These are phyloP conservation scores for Herminia tarsipennalis DNA, from an alignment of 2,888 invertebrate genomes.

Conservation along the genomic window DNA sequence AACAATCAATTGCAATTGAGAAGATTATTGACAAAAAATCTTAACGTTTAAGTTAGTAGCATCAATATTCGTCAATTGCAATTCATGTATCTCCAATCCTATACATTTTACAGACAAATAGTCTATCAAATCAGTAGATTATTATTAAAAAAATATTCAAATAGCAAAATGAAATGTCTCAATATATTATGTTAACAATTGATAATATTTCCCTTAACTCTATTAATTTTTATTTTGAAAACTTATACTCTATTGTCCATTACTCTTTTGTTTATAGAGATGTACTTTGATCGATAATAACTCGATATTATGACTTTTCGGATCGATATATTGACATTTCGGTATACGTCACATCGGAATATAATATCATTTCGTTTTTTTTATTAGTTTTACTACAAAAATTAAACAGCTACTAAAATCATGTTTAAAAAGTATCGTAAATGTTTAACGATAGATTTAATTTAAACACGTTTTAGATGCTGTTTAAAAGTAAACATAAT, in stretches of 20 bases:
- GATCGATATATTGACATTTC: too few species aligned
- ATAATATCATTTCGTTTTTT: too few species aligned
- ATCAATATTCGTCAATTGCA: slow-evolving; percentile 3
- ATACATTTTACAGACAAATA: slow-evolving; percentile 17
- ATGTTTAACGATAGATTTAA: too few species aligned
- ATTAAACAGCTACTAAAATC: too few species aligned
- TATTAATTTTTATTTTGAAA: slow-evolving; percentile 43
- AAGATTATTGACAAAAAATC: not conserved
- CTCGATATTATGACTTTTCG: too few species aligned
- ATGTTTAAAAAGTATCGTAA: too few species aligned
- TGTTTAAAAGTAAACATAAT: too few species aligned
- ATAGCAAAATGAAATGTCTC: slow-evolving; percentile 34
- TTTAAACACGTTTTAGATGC: too few species aligned
- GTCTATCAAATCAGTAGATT: slow-evolving; percentile 33
- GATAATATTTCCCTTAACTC: slow-evolving; percentile 44
- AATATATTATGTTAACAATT: slow-evolving; percentile 42
- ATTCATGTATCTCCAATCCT: not conserved
- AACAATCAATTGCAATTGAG: slow-evolving; percentile 18
- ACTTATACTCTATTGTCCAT: slow-evolving; percentile 38
- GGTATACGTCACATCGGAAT: too few species aligned
- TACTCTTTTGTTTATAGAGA: slow-evolving; percentile 10
- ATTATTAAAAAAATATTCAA: slow-evolving; percentile 20
- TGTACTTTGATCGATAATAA: too few species aligned
- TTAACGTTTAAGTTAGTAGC: too few species aligned
- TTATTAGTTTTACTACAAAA: too few species aligned